Evolutionary conservation across 2,113 vertebrate species (phyloP).

Genomic region (Callaeas wilsoni): DNA sequence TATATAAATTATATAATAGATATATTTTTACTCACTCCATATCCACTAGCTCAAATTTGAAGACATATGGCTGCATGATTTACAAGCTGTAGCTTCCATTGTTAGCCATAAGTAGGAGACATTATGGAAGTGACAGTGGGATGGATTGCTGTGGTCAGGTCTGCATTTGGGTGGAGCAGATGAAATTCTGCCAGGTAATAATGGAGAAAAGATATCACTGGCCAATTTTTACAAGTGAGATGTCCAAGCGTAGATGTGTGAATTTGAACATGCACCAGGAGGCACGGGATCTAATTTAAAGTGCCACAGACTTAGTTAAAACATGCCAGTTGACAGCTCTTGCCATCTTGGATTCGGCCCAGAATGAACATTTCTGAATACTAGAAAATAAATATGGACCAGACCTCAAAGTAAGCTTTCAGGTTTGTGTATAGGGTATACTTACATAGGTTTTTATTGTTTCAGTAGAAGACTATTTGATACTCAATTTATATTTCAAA

Average conservation of each 20-base stretch:
- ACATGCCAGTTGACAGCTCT: neutral
- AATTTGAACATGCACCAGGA: neutral
- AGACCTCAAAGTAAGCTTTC: neutral
- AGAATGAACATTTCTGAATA: neutral
- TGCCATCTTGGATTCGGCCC: neutral
- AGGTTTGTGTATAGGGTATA: neutral
- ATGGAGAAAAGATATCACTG: neutral
- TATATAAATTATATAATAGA: neutral
- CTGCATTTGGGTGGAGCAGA: neutral
- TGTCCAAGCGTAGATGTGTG: rapidly evolving
- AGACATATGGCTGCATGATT: neutral
- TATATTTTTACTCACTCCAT: neutral
- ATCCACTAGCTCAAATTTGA: neutral
- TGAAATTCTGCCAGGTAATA: neutral
- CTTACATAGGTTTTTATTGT: neutral
- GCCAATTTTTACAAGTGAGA: neutral
- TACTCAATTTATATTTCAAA: neutral
- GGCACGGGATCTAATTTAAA: neutral
- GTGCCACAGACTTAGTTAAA: neutral
- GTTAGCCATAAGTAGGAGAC: neutral
- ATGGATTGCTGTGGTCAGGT: neutral
- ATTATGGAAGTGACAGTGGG: neutral
- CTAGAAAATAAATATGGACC: neutral
- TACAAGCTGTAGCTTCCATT: neutral
- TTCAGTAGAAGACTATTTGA: neutral